Evolutionary conservation across 2,797 vertebrate species (phyloP).

Genomic region (Emydoidea blandingii): DNA sequence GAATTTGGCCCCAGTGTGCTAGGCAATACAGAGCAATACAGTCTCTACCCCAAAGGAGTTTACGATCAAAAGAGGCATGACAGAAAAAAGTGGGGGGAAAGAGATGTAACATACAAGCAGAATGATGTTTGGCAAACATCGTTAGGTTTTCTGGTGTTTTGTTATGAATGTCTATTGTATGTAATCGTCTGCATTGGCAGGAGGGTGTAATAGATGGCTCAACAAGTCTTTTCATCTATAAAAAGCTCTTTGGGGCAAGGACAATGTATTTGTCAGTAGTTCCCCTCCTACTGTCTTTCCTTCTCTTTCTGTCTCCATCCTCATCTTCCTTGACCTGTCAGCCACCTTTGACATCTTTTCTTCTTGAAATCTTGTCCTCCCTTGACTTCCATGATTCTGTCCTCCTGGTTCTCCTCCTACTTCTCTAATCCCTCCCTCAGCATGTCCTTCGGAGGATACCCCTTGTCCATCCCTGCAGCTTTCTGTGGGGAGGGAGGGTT

Average conservation of each 20-base stretch:
- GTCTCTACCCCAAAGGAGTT: not conserved
- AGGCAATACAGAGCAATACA: not conserved
- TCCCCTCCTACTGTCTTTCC: not conserved
- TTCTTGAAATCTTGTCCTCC: no score
- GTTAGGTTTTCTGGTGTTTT: no score
- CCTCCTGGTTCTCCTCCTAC: no score
- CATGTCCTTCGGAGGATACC: not conserved
- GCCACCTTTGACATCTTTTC: no score
- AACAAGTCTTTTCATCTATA: not conserved
- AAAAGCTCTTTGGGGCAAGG: not conserved
- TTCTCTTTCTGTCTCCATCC: not conserved
- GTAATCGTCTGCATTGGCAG: not conserved
- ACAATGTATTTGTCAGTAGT: not conserved
- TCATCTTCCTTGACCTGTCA: no score
- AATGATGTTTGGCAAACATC: not conserved
- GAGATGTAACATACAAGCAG: not conserved
- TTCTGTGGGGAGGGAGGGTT: no score
- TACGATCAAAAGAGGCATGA: not conserved
- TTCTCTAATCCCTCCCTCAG: no score
- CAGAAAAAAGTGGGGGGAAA: not conserved
- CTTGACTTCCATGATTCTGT: no score
- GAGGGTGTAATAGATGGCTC: not conserved
- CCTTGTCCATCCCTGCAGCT: not conserved
- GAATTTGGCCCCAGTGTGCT: not conserved
- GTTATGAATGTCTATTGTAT: no score